Percentiles rank a stretch among this genome's conserved stretches.
Evolutionary conservation across 2,888 invertebrate genomes (phyloP).

Genomic region (Caenorhabditis imperialis): DNA sequence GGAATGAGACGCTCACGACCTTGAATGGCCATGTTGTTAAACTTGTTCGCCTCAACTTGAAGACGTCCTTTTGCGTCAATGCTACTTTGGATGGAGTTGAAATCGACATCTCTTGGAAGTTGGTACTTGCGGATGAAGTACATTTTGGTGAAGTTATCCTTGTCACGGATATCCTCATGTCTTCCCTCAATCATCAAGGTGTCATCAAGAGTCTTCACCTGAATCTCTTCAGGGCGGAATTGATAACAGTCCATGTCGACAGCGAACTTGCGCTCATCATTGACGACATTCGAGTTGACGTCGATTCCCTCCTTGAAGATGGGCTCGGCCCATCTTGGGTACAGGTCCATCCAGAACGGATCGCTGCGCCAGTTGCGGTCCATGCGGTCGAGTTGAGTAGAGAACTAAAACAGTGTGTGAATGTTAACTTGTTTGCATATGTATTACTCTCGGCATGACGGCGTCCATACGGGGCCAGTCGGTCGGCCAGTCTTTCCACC

Average conservation of each 20-base stretch:
- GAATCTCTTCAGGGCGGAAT: constrained; percentile 77
- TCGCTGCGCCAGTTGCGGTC: constrained; percentile 76
- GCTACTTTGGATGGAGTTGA: constrained; percentile 67
- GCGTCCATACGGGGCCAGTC: constrained; percentile 77
- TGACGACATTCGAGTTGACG: constrained; percentile 70
- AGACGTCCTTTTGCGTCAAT: constrained; percentile 75
- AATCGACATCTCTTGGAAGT: constrained; percentile 75
- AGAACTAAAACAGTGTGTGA: constrained; percentile 68
- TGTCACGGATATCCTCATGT: constrained; percentile 75
- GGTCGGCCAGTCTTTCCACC: constrained; percentile 77
- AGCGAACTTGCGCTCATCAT: constrained; percentile 72
- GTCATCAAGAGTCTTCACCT: constrained; percentile 77
- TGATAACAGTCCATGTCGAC: constrained; percentile 77
- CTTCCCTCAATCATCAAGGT: constrained; percentile 76
- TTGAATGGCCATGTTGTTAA: constrained; percentile 62
- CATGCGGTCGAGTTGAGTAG: constrained; percentile 74
- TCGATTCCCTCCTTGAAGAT: constrained; percentile 76
- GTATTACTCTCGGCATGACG: constrained; percentile 75
- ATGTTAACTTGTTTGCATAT: background rate
- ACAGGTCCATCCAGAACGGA: constrained; percentile 76
- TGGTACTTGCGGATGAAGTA: constrained; percentile 77
- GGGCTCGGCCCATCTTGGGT: constrained; percentile 77
- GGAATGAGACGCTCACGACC: constrained; percentile 74
- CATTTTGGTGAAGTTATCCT: constrained; percentile 76
- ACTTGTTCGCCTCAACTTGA: constrained; percentile 75